Evolutionary conservation across 2,888 invertebrate genomes (phyloP), one percentile per base, ranked within the genome.

Genomic region (Polylopha cassiicola): DNA sequence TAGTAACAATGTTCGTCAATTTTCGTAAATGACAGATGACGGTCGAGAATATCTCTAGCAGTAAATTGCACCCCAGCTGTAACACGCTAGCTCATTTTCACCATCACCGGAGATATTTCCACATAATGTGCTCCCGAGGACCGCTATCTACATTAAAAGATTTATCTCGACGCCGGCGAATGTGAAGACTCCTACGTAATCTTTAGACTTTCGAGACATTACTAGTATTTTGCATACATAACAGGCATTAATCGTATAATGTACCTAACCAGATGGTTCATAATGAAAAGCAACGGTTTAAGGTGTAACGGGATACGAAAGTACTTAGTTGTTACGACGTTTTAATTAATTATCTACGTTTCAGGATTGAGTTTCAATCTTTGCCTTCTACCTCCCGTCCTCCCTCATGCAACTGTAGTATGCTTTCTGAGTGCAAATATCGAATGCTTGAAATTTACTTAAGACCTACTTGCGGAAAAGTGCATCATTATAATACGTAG

Each of bases 161-260:
- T 75, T 75, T 74, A 76, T 75, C 69, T 70, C 56, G n/a, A n/a
- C n/a, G 62, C 69, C 63, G 56, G 61, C 53, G 53, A 56, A 55
- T 53, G 51, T 20, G 29, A 17, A 20, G 28, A 23, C 14, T 22
- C 39, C n/a, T 22, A 10, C 21, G 20, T 29, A 22, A 36, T 30
- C 16, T 33, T 33, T 34, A 10, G 23, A 29, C 24, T 30, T 30
- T 41, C 26, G 41, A 36, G 34, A 34, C 36, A 36, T 41, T 7
- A 16, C 41, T 30, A 36, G 29, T 30, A 36, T 36, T 41, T 36
- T n/a, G n/a, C n/a, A n/a, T n/a, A n/a, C n/a, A n/a, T n/a, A n/a
- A n/a, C n/a, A n/a, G n/a, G n/a, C n/a, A n/a, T n/a, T n/a, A n/a
- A n/a, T n/a, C n/a, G n/a, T n/a, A n/a, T n/a, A n/a, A n/a, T n/a